These are phyloP conservation scores for Cerastis rubricosa DNA, from an alignment of 2,888 invertebrate genomes.

Conservation along the genomic window DNA sequence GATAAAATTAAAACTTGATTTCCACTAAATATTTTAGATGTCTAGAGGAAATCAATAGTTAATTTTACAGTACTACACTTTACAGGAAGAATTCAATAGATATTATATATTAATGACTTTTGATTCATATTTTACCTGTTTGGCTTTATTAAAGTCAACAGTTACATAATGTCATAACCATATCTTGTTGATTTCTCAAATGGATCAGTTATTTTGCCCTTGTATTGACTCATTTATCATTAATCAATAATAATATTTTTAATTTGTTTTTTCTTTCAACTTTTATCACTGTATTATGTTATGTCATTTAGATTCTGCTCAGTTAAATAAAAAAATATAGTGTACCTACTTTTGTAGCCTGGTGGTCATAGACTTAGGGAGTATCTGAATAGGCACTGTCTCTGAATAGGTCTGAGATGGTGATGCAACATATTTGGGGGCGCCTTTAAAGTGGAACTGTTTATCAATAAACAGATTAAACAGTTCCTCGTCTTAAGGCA, in stretches of 20 bases:
- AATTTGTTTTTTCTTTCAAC: slow-evolving; percentile 22
- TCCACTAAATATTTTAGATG: slow-evolving; percentile 2
- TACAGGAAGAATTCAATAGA: slow-evolving; percentile 17
- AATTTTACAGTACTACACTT: neutral
- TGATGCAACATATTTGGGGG: neutral
- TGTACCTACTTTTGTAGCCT: neutral
- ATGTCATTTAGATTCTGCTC: slow-evolving; percentile 8
- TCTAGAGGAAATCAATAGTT: too few species aligned
- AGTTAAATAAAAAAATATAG: neutral
- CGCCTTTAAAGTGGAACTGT: neutral
- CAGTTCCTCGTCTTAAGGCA: too few species aligned
- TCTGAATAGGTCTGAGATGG: neutral
- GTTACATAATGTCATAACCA: slow-evolving; percentile 40
- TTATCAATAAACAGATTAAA: neutral
- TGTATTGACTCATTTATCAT: slow-evolving; percentile 63
- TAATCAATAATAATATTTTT: slow-evolving; percentile 67
- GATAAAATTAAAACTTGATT: neutral
- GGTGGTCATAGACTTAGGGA: neutral
- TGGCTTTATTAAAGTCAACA: slow-evolving; percentile 14
- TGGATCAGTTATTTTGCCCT: slow-evolving; percentile 54
- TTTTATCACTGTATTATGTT: slow-evolving; percentile 37
- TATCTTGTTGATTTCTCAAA: slow-evolving; percentile 38
- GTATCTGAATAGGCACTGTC: neutral
- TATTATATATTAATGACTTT: neutral
- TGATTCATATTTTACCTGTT: slow-evolving; percentile 31